Evolutionary conservation across 2,113 vertebrate genomes (phyloP).

Genomic region (Sphyrna mokarran): DNA sequence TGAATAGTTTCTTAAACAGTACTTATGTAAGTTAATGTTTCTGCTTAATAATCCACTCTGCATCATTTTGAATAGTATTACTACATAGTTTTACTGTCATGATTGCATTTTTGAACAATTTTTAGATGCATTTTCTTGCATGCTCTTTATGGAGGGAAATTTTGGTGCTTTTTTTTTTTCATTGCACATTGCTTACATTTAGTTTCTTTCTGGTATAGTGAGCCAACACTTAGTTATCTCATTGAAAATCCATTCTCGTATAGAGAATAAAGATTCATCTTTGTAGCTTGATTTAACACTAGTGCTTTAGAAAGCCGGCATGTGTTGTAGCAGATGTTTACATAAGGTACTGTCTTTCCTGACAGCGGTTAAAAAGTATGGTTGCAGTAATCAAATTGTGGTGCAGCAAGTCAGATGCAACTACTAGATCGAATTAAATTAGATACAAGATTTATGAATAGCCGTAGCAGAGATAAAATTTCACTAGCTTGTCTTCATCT

Average conservation of each 20-base stretch:
- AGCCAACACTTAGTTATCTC: constrained; percentile 31
- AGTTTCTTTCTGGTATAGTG: not conserved
- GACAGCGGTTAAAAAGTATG: constrained; percentile 72
- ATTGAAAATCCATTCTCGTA: constrained; percentile 38
- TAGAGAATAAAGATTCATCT: constrained; percentile 59
- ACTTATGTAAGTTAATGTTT: not conserved
- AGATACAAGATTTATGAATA: constrained; percentile 72
- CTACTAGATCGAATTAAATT: constrained; percentile 71
- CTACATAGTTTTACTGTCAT: not conserved
- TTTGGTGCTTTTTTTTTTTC: not conserved
- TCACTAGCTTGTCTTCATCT: constrained; percentile 43
- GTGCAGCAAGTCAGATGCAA: constrained; percentile 61
- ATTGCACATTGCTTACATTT: not conserved
- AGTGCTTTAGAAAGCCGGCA: constrained; percentile 56
- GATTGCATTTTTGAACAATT: not conserved
- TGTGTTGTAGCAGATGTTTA: constrained; percentile 67
- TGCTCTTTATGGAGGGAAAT: not conserved
- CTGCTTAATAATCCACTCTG: not conserved
- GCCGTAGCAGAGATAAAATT: constrained; percentile 66
- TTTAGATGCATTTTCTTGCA: not conserved
- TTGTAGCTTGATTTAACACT: constrained; percentile 54
- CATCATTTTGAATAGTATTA: not conserved
- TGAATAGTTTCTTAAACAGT: not conserved
- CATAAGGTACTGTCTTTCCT: constrained; percentile 61
- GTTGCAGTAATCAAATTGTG: constrained; percentile 70